Conservation (phyloP, 1,140 invertebrate species). For the Drosophila arizonae region DNA sequence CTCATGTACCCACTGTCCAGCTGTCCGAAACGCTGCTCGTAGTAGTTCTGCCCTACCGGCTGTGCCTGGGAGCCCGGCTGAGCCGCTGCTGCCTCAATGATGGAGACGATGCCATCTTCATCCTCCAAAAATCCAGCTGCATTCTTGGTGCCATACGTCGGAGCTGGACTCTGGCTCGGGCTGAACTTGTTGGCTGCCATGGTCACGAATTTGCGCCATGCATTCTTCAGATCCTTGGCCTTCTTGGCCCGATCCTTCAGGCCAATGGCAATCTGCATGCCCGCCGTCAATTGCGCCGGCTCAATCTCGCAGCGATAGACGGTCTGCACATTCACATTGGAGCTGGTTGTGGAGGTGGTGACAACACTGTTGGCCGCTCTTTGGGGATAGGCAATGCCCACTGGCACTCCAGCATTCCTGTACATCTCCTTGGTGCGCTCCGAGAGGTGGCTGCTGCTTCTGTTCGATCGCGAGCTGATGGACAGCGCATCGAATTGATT, state of each 20-base stretch:
- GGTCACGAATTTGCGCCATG: conserved; percentile 83
- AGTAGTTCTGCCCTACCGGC: conserved; percentile 66
- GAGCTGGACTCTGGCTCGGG: conserved; percentile 75
- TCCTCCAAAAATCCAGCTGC: conserved; percentile 66
- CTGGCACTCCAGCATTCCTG: conserved; percentile 74
- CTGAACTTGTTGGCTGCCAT: conserved; percentile 82
- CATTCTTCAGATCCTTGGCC: conserved; percentile 82
- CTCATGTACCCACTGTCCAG: conserved; percentile 90
- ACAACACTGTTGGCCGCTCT: conserved; percentile 52
- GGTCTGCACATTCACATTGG: conserved; percentile 52
- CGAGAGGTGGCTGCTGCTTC: conserved; percentile 75
- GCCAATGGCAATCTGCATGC: conserved; percentile 82
- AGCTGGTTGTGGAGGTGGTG: conserved; percentile 20
- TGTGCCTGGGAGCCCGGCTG: conserved; percentile 29
- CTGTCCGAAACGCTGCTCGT: conserved; percentile 78
- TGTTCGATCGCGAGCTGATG: conserved; percentile 75
- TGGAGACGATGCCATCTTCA: conserved; percentile 74
- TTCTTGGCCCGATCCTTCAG: conserved; percentile 79
- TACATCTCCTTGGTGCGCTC: conserved; percentile 82
- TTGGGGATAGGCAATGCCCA: conserved; percentile 79
- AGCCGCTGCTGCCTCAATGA: conserved; percentile 63
- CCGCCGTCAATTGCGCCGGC: conserved; percentile 71
- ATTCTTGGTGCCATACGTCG: conserved; percentile 67
- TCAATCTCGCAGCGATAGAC: conserved; percentile 81
- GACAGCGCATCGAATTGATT: conserved; percentile 77